These are phyloP conservation scores for Heliconius ismenius DNA, from an alignment of 2,888 invertebrate genomes.

Conservation along the genomic window DNA sequence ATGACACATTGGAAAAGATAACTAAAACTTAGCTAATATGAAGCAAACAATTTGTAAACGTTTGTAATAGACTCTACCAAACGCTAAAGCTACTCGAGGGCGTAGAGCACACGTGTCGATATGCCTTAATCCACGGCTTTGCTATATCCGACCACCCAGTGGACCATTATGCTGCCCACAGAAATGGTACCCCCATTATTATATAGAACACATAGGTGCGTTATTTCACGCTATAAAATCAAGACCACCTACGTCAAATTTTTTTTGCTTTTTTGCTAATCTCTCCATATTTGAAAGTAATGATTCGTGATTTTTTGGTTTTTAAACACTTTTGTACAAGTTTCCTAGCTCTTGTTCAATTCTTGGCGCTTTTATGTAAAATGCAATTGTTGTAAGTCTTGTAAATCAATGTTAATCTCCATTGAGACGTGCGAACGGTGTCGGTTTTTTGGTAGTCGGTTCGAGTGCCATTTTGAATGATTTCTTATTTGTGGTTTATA, in stretches of 20 bases:
- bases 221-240: constrained; percentile 74
- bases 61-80: constrained; percentile 17
- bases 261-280: constrained; percentile 56
- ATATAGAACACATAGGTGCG: constrained; percentile 71
- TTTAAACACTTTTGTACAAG: constrained; percentile 47
- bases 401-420: constrained; percentile 25
- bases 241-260: constrained; percentile 73
- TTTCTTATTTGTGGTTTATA: neutral
- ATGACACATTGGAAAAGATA: neutral
- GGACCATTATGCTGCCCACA: constrained; percentile 70
- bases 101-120: constrained; percentile 77
- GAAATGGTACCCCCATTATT: constrained; percentile 73
- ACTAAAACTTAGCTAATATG: neutral
- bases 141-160: constrained; percentile 77
- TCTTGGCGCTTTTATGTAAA: constrained; percentile 14
- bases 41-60: constrained; percentile 10
- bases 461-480: neutral
- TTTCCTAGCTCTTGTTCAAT: constrained; percentile 4
- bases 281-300: constrained; percentile 66
- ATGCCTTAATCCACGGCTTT: constrained; percentile 74
- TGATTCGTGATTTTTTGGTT: constrained; percentile 77
- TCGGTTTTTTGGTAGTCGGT: neutral
- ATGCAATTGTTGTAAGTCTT: constrained; percentile 18
- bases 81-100: constrained; percentile 69
- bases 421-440: constrained; percentile 15